These are phyloP conservation scores for Philopedon plagiatum DNA, from an alignment of 2,888 invertebrate species.

Conservation along the genomic window DNA sequence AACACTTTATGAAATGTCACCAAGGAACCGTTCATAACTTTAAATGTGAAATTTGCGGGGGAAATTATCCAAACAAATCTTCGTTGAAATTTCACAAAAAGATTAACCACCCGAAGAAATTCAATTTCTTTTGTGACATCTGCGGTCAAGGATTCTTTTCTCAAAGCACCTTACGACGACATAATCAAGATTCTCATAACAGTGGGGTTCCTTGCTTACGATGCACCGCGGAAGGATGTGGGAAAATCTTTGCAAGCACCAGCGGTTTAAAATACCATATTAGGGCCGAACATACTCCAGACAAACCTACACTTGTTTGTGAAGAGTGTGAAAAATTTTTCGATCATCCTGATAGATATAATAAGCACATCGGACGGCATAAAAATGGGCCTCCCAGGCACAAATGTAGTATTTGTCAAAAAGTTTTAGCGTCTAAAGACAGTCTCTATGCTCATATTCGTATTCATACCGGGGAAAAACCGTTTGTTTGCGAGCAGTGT, in stretches of 20 bases:
- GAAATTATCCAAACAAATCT: background rate
- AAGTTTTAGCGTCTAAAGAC: background rate
- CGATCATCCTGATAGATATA: conserved; percentile 47
- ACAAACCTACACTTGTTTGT: conserved; percentile 11
- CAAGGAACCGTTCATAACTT: background rate
- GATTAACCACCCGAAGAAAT: background rate
- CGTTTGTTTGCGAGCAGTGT: conserved; percentile 63
- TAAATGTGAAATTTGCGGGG: background rate
- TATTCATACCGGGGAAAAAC: conserved; percentile 59
- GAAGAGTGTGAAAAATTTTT: conserved; percentile 55
- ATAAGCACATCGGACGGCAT: conserved; percentile 51
- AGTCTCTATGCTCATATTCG: conserved; percentile 48
- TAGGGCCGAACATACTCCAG: background rate
- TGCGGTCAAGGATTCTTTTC: background rate
- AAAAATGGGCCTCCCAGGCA: background rate
- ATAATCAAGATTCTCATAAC: background rate
- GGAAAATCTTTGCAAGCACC: background rate
- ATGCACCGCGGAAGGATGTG: conserved; percentile 9
- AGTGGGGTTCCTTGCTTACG: background rate
- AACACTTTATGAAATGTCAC: conserved; percentile 3
- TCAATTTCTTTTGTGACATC: background rate
- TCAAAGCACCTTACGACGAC: background rate
- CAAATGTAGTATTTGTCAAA: conserved; percentile 25
- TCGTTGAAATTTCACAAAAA: background rate
- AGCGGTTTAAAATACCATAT: conserved; percentile 11